phyloP scores from a whole-genome alignment of 2,888 invertebrate species.

The Ernsta delagoae region DNA sequence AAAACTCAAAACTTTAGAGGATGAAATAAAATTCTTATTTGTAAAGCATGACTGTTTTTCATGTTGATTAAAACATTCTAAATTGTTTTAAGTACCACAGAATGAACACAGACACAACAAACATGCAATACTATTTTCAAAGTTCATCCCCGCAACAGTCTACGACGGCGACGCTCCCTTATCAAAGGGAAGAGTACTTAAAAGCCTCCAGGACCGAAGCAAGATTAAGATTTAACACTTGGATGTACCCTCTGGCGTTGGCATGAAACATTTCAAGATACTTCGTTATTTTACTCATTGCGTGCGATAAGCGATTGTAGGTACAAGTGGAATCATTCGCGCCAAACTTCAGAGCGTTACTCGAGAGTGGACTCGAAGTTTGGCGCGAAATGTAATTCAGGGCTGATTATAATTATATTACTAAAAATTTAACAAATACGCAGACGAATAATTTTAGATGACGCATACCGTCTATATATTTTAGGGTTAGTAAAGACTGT shows the following conservation, averaged over 20 bases:
- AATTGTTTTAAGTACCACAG: too few species aligned
- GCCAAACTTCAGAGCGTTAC: not conserved
- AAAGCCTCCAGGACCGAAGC: slow-evolving; percentile 24
- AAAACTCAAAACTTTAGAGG: too few species aligned
- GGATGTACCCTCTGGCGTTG: slow-evolving; percentile 20
- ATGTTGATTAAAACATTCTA: too few species aligned
- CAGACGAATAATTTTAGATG: too few species aligned
- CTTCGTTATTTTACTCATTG: not conserved
- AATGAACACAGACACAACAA: not conserved
- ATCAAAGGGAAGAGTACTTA: slow-evolving; percentile 23
- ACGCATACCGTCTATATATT: too few species aligned
- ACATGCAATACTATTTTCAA: slow-evolving; percentile 3
- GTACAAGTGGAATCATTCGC: not conserved
- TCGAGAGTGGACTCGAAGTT: too few species aligned
- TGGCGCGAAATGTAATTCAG: too few species aligned
- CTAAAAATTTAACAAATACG: too few species aligned
- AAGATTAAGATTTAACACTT: slow-evolving; percentile 25
- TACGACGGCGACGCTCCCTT: slow-evolving; percentile 7
- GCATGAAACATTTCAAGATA: slow-evolving; percentile 21
- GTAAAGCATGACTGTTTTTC: too few species aligned
- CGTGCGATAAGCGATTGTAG: not conserved
- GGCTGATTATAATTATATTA: too few species aligned
- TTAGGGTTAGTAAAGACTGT: too few species aligned
- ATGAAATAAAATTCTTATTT: too few species aligned
- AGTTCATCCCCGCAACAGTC: slow-evolving; percentile 4